Conservation (phyloP, 1,140 invertebrate species). For the Aphaenogaster floridana region DNA sequence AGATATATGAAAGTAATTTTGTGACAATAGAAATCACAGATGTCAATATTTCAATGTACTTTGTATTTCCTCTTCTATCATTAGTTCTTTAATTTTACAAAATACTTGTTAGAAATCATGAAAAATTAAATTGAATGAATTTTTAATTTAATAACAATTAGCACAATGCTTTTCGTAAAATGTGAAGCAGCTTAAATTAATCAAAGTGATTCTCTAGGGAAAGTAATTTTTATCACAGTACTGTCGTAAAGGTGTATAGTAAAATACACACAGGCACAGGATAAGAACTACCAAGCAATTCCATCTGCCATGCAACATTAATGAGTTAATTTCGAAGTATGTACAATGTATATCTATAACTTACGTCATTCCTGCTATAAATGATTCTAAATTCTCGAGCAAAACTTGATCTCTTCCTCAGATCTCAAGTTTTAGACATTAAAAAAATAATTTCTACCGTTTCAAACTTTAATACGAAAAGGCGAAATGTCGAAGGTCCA, state of each 20-base stretch:
- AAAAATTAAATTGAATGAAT: neutral
- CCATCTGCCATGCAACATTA: neutral
- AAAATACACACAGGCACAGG: neutral
- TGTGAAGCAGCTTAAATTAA: slow-evolving; percentile 7
- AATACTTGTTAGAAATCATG: neutral
- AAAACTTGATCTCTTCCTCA: neutral
- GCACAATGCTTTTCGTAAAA: slow-evolving; percentile 4
- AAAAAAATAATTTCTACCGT: slow-evolving; percentile 15
- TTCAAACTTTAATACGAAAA: slow-evolving; percentile 15
- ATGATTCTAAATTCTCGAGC: neutral
- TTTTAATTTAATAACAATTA: slow-evolving; percentile 39
- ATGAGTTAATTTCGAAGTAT: slow-evolving; percentile 27
- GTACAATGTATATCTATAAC: neutral
- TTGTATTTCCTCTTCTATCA: neutral
- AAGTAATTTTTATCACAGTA: slow-evolving; percentile 26
- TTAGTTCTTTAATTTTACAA: neutral
- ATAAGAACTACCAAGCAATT: slow-evolving; percentile 1
- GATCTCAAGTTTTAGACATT: neutral
- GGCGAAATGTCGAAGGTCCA: neutral
- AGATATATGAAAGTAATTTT: neutral
- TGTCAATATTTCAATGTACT: neutral
- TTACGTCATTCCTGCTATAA: neutral
- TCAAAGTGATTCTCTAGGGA: slow-evolving; percentile 4
- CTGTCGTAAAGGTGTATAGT: neutral
- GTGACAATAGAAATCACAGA: neutral